Conservation (phyloP, 2,888 invertebrate species). For the Heteropelma amictum region DNA sequence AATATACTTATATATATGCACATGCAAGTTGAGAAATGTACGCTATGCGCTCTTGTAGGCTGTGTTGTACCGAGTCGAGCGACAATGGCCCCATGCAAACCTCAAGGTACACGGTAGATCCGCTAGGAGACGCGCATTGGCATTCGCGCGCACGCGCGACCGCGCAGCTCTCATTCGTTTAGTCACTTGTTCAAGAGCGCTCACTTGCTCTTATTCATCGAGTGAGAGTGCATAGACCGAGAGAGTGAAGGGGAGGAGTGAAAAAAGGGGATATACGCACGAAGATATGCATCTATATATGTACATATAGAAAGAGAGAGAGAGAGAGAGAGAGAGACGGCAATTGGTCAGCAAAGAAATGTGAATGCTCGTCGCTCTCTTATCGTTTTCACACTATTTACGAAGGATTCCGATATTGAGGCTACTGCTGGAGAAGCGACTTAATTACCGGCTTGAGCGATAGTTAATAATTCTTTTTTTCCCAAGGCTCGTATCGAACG, state of each 20-base stretch:
- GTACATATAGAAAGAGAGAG: not conserved
- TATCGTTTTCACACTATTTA: too few relatives aligned
- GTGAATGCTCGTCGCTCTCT: too few relatives aligned
- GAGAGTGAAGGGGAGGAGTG: not conserved
- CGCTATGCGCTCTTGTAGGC: slow-evolving; percentile 34
- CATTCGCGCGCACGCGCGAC: not conserved
- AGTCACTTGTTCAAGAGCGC: slow-evolving; percentile 30
- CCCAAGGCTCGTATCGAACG: too few relatives aligned
- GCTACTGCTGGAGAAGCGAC: too few relatives aligned
- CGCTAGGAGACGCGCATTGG: slow-evolving; percentile 13
- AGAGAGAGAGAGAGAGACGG: too few relatives aligned
- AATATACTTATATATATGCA: slow-evolving; percentile 5
- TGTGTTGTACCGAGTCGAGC: slow-evolving; percentile 9
- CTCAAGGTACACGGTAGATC: not conserved
- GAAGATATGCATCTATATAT: not conserved
- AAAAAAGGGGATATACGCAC: not conserved
- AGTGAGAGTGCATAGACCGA: slow-evolving; percentile 26
- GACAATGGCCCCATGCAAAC: slow-evolving; percentile 25
- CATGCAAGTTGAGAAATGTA: slow-evolving; percentile 32
- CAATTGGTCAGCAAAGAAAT: too few relatives aligned
- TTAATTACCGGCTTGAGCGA: too few relatives aligned
- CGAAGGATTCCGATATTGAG: too few relatives aligned
- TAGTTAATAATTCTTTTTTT: too few relatives aligned
- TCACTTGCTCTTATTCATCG: slow-evolving; percentile 30
- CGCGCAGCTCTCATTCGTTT: slow-evolving; percentile 30